phyloP scores from a whole-genome alignment of 2,797 vertebrate genomes.

The Silurus lanzhouensis region DNA sequence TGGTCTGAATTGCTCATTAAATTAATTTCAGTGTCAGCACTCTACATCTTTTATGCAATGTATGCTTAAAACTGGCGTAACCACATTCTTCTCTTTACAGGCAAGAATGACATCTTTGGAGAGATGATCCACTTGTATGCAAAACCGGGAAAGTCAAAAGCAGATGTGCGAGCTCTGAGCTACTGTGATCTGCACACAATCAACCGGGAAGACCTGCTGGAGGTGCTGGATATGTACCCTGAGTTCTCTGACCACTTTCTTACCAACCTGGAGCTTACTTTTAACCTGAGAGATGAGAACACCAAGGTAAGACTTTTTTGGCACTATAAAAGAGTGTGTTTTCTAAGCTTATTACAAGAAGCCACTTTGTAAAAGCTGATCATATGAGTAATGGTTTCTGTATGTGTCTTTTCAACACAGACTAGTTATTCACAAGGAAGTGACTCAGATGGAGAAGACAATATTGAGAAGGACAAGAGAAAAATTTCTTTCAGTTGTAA shows the following conservation, averaged over 20 bases:
- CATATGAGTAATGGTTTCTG: not conserved
- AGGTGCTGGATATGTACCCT: constrained; percentile 98
- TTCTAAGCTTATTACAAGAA: not conserved
- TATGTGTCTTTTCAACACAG: constrained; percentile 66
- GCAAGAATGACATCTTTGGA: constrained; percentile 98
- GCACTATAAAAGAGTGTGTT: not conserved
- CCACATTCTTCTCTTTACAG: constrained; percentile 68
- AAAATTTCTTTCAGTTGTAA: constrained; percentile 91
- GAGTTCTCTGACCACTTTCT: constrained; percentile 97
- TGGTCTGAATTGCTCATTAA: not conserved
- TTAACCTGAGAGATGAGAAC: constrained; percentile 92
- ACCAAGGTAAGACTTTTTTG: constrained; percentile 75
- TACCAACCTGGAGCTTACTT: constrained; percentile 94
- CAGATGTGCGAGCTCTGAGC: constrained; percentile 95
- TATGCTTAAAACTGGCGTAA: not conserved
- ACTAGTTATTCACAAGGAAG: constrained; percentile 74
- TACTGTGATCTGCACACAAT: constrained; percentile 99
- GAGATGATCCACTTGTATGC: constrained; percentile 95
- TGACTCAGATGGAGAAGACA: constrained; percentile 80
- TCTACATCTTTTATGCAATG: not conserved
- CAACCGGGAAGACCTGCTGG: constrained; percentile 92
- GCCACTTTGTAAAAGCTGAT: not conserved
- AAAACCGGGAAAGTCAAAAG: constrained; percentile 95
- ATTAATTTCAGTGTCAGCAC: not conserved
- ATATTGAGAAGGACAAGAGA: constrained; percentile 73